Evolutionary conservation across 1,140 invertebrate genomes (phyloP).

Genomic region (Drosophila busckii): DNA sequence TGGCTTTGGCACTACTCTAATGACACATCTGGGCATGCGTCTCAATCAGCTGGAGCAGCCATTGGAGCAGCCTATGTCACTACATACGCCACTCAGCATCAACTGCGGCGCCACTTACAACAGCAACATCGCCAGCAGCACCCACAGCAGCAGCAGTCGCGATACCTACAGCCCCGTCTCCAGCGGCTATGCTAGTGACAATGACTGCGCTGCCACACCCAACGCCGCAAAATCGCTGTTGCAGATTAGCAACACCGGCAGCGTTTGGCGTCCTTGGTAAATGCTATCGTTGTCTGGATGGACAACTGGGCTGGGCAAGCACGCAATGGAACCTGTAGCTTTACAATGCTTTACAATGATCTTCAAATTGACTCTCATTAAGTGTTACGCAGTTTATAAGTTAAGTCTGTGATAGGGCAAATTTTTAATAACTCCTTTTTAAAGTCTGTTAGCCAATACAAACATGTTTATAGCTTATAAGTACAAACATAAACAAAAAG

Average conservation of each 20-base stretch:
- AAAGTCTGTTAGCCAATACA: slow-evolving; percentile 66
- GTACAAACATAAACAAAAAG: slow-evolving; percentile 41
- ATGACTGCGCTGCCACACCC: slow-evolving; percentile 32
- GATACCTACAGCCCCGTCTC: slow-evolving; percentile 65
- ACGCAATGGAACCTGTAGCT: slow-evolving; percentile 58
- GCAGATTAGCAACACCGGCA: slow-evolving; percentile 51
- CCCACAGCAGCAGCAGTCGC: slow-evolving; percentile 27
- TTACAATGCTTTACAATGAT: slow-evolving; percentile 74
- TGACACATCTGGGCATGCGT: slow-evolving; percentile 91
- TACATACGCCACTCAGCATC: slow-evolving; percentile 54
- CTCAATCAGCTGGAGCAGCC: slow-evolving; percentile 82
- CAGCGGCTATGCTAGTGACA: slow-evolving; percentile 76
- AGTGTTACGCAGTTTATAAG: slow-evolving; percentile 62
- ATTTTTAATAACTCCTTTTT: slow-evolving; percentile 67
- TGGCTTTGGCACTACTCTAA: slow-evolving; percentile 89
- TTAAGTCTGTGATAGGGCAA: slow-evolving; percentile 72
- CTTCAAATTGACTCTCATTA: slow-evolving; percentile 52
- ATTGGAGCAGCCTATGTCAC: slow-evolving; percentile 33
- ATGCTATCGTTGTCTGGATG: not conserved
- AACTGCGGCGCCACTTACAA: slow-evolving; percentile 36
- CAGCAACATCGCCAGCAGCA: slow-evolving; percentile 18
- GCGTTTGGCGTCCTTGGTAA: slow-evolving; percentile 75
- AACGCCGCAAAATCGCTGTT: slow-evolving; percentile 35
- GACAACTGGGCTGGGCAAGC: slow-evolving; percentile 36
- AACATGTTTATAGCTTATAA: slow-evolving; percentile 60